Percentiles rank a stretch among this genome's conserved stretches.
phyloP scores from a whole-genome alignment of 1,140 invertebrate species.

The Ruditapes philippinarum region DNA sequence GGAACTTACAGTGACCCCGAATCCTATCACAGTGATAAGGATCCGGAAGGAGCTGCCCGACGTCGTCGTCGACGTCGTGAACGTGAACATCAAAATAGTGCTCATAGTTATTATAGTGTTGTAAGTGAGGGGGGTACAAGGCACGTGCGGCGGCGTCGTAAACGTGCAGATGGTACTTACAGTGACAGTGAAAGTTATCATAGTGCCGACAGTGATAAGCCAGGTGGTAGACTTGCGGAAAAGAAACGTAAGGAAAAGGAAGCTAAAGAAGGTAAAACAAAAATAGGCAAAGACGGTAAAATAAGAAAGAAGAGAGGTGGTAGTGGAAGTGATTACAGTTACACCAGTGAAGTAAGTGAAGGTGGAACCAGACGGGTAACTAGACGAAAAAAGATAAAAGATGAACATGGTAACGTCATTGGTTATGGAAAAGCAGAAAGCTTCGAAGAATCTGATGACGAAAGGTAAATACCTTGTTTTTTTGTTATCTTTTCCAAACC shows the following conservation, averaged over 20 bases:
- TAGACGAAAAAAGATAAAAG: slow-evolving; percentile 81
- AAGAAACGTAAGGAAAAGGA: slow-evolving; percentile 75
- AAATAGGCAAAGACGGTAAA: slow-evolving; percentile 67
- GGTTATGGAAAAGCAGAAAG: slow-evolving; percentile 80
- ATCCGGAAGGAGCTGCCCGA: slow-evolving; percentile 80
- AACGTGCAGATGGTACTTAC: slow-evolving; percentile 84
- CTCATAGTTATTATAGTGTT: slow-evolving; percentile 85
- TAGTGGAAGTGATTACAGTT: slow-evolving; percentile 84
- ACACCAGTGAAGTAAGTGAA: slow-evolving; percentile 84
- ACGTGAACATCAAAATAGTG: slow-evolving; percentile 80
- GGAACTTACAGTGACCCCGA: slow-evolving; percentile 83
- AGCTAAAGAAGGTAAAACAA: slow-evolving; percentile 57
- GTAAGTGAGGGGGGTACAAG: slow-evolving; percentile 85
- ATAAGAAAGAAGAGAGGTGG: slow-evolving; percentile 77
- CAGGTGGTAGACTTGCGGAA: slow-evolving; percentile 78
- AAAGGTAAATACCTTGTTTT: slow-evolving; percentile 80
- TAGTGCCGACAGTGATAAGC: slow-evolving; percentile 82
- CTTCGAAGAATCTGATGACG: slow-evolving; percentile 75
- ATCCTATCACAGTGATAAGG: slow-evolving; percentile 84
- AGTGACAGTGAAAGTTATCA: slow-evolving; percentile 84
- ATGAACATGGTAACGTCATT: slow-evolving; percentile 84
- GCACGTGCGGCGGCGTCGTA: slow-evolving; percentile 79
- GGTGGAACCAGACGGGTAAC: slow-evolving; percentile 80
- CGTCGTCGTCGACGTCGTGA: slow-evolving; percentile 81
- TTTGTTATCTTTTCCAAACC: too few species aligned